These are phyloP conservation scores for Diploscapter pachys DNA, from an alignment of 1,140 invertebrate species.

Conservation along the genomic window DNA sequence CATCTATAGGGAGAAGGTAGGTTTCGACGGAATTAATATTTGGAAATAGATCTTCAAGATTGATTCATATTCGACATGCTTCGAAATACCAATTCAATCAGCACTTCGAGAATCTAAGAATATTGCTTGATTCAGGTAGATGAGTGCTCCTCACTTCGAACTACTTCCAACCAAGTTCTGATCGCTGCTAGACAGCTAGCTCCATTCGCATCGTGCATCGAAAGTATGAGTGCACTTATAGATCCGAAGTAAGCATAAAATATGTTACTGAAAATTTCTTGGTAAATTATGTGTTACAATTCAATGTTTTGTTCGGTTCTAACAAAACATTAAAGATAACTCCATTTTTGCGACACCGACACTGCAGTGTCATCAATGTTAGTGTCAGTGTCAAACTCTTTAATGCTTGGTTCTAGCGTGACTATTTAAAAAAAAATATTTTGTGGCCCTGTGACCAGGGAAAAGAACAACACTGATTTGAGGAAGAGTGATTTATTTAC, in stretches of 20 bases:
- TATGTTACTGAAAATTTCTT: no score
- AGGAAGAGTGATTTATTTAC: no score
- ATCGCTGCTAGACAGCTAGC: conserved; percentile 41
- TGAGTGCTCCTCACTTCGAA: conserved; percentile 41
- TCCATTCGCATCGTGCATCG: conserved; percentile 44
- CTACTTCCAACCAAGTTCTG: conserved; percentile 40
- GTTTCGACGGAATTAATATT: conserved; percentile 16
- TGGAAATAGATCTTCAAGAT: not conserved
- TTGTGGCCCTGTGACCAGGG: not conserved
- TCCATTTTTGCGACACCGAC: no score
- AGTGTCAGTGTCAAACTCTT: no score
- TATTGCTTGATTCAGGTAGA: conserved; percentile 23
- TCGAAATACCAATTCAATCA: no score
- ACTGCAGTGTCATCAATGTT: no score
- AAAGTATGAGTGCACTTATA: conserved; percentile 28
- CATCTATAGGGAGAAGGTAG: conserved; percentile 41
- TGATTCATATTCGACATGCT: no score
- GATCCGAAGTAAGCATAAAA: conserved; percentile 25
- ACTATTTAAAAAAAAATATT: not conserved
- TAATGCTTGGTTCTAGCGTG: not conserved
- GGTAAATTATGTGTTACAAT: no score
- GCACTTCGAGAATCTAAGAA: no score
- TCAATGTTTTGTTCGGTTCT: no score
- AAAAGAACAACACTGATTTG: no score
- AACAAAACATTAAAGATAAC: no score